These are phyloP conservation scores for Nomada hirtipes DNA, from an alignment of 2,888 invertebrate species.

Conservation along the genomic window DNA sequence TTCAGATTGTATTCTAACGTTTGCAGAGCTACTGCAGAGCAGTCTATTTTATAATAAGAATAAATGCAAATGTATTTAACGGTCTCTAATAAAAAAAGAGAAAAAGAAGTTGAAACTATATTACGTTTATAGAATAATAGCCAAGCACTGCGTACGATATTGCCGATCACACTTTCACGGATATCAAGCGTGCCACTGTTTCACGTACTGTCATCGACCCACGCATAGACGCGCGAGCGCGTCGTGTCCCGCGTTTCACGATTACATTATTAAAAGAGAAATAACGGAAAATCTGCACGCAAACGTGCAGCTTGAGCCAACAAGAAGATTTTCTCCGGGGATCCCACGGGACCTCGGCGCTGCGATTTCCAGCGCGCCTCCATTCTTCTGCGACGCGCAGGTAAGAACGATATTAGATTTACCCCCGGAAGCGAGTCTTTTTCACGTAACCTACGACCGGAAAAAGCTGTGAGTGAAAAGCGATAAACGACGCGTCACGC, in stretches of 20 bases:
- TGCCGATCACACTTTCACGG: constrained; percentile 1
- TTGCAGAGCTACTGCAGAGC: neutral
- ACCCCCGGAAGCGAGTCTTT: constrained; percentile 57
- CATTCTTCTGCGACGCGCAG: constrained; percentile 68
- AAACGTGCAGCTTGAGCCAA: constrained; percentile 21
- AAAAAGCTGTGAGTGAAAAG: constrained; percentile 61
- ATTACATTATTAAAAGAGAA: constrained; percentile 58
- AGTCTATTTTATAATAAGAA: neutral
- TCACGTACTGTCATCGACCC: neutral
- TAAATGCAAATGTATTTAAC: neutral
- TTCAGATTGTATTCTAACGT: neutral
- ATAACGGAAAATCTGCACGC: constrained; percentile 23
- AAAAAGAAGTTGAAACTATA: neutral
- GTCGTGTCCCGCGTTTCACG: constrained; percentile 5
- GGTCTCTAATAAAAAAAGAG: neutral
- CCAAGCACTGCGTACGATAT: neutral
- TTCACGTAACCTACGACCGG: constrained; percentile 57
- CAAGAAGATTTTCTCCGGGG: constrained; percentile 47
- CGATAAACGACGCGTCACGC: constrained; percentile 70
- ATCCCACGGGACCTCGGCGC: constrained; percentile 56
- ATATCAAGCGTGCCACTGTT: neutral
- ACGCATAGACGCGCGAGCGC: neutral
- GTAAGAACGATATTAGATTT: constrained; percentile 74
- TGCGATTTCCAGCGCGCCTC: constrained; percentile 65
- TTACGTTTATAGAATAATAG: neutral